Conservation (phyloP, 2,888 invertebrate genomes). For the Chrysomela aeneicollis region DNA sequence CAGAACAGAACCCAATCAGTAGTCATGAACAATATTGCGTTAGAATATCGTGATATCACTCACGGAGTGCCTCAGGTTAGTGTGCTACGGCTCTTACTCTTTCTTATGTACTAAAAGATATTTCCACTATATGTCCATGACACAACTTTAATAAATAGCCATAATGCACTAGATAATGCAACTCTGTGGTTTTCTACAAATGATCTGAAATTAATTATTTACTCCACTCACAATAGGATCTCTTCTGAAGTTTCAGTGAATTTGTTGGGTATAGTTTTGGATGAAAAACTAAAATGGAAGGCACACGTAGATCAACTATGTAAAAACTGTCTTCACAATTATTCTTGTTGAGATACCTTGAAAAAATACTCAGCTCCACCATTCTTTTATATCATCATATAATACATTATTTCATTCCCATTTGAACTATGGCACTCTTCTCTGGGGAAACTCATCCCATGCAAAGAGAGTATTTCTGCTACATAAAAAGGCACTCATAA, state of each 20-base stretch:
- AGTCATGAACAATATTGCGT: background rate
- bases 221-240: conserved; percentile 5
- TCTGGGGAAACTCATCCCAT: conserved; percentile 4
- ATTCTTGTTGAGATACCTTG: background rate
- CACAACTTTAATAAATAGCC: no score
- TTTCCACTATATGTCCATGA: no score
- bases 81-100: no score
- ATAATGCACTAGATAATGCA: no score
- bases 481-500: background rate
- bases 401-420: background rate
- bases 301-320: conserved; percentile 1
- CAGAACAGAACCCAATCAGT: background rate
- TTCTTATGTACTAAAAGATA: no score
- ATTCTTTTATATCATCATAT: background rate
- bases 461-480: background rate
- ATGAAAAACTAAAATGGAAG: conserved; percentile 10
- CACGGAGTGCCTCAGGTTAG: no score
- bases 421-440: background rate
- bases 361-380: background rate
- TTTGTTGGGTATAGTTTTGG: conserved; percentile 4
- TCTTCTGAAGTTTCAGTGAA: conserved; percentile 1
- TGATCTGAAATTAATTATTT: background rate
- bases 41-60: background rate
- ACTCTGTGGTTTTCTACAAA: conserved; percentile 2
- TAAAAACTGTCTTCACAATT: background rate